Base-by-base conservation (phyloP, 2,797 vertebrate species). In the Pseudotriccus pelzelni region DNA sequence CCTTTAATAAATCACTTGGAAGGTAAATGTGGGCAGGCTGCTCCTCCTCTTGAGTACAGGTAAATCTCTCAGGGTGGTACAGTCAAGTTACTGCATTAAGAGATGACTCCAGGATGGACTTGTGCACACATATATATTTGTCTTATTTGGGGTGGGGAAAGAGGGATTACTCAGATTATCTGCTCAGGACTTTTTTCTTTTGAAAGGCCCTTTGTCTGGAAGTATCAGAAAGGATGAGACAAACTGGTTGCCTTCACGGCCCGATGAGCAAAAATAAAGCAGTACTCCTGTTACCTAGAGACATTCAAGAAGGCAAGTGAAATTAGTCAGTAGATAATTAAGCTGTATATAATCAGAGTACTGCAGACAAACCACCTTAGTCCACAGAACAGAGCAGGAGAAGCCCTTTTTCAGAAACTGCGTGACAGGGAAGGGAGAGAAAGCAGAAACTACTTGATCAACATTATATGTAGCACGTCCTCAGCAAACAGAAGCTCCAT, bases 271-370 rank as follows among this genome's bases (percentile, higher is more conserved):
- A 97, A 97, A 95, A 97, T 84, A 97, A 98, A 97, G 82, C 96
- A 96, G 90, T 75, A 12, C 93, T 93, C 76, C 89, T 97, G 96
- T 98, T 98, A 99, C 98, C 98, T 98, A 98, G 80, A 97, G 98
- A 98, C 97, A 94, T 98, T 97, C 96, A 91, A 84, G 90, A 97
- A 98, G 96, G 97, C 95, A 95, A 96, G 79, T 89, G 96, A 97
- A 98, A 98, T 98, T 98, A 98, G 97, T 98, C 98, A 97, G 95
- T 95, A 98, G 98, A 97, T 98, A 98, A 99, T 98, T 98, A 99
- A 98, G 98, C 97, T 98, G 98, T 98, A 97, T 97, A 91, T 96
- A 97, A 97, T 97, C 36, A 25, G 96, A 95, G 93, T 89, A 87
- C 77, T 89, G 84, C 86, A 98, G 95, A 97, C 95, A 97, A 95